phyloP scores from a whole-genome alignment of 2,888 invertebrate species.

The Stomorhina lunata region DNA sequence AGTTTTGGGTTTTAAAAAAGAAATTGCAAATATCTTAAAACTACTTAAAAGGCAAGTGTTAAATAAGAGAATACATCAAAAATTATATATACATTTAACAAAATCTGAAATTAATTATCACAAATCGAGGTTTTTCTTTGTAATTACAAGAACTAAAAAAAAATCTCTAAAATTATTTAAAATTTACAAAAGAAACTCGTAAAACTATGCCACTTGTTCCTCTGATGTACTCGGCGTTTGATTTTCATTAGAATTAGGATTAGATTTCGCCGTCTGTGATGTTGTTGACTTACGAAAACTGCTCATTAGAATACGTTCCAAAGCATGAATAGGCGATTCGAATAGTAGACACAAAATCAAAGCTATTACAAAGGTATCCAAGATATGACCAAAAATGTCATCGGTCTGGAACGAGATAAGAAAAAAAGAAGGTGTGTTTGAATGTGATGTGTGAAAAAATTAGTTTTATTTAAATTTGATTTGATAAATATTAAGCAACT shows the following conservation, averaged over 20 bases:
- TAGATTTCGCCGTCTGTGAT: background rate
- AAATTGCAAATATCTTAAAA: constrained; percentile 7
- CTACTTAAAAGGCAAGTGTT: constrained; percentile 38
- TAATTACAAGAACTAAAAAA: constrained; percentile 1
- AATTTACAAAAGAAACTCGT: constrained; percentile 7
- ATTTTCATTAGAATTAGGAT: constrained; percentile 47
- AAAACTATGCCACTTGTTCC: constrained; percentile 67
- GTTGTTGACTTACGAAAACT: constrained; percentile 42
- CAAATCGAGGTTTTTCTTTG: constrained; percentile 26
- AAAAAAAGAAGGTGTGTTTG: constrained; percentile 35
- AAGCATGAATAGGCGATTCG: constrained; percentile 86
- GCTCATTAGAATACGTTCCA: constrained; percentile 84
- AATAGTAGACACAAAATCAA: constrained; percentile 84
- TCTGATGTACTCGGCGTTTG: constrained; percentile 69
- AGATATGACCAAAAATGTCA: constrained; percentile 78
- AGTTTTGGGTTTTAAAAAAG: background rate
- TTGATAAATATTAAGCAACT: too few relatives aligned
- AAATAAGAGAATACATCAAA: background rate
- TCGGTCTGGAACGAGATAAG: too few relatives aligned
- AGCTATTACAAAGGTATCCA: constrained; percentile 83
- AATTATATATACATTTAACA: background rate
- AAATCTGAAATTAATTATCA: constrained; percentile 41
- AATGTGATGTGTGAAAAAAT: background rate
- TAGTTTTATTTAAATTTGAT: background rate
- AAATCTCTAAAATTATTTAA: constrained; percentile 2